Evolutionary conservation across 2,888 invertebrate species (phyloP).

Genomic region (Callinectes sapidus): DNA sequence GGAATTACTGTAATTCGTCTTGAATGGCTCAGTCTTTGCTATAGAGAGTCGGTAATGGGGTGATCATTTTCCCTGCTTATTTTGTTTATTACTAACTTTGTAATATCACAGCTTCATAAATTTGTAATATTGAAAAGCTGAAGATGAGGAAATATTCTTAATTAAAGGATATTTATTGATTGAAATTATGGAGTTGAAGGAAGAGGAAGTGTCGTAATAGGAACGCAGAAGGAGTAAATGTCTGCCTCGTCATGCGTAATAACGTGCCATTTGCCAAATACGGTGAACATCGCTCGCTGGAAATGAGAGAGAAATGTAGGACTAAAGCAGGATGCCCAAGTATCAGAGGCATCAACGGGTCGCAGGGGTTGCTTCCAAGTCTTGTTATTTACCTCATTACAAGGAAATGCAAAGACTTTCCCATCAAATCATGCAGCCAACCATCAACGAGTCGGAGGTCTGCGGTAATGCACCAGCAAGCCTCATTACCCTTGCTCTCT

Average conservation of each 20-base stretch:
- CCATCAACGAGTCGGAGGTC: constrained; percentile 23
- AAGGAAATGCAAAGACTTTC: neutral
- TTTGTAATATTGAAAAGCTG: neutral
- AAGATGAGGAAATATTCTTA: neutral
- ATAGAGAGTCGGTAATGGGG: neutral
- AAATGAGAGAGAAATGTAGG: neutral
- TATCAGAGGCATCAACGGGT: neutral
- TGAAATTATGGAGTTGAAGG: neutral
- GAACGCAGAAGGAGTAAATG: neutral
- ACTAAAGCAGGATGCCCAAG: neutral
- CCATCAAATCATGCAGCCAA: neutral
- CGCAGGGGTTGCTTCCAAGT: neutral
- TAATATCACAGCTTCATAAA: neutral
- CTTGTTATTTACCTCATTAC: constrained; percentile 24
- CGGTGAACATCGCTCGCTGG: neutral
- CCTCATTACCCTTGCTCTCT: constrained; percentile 12
- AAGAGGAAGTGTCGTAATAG: neutral
- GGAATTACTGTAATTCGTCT: neutral
- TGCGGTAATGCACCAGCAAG: constrained; percentile 18
- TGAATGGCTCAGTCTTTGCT: neutral
- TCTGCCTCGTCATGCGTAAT: neutral
- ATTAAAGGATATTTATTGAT: neutral
- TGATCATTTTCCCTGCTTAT: neutral
- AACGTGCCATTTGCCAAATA: neutral
- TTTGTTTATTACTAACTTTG: neutral